Evolutionary conservation across 2,888 invertebrate species (phyloP).

Genomic region (Xanthia icteritia): DNA sequence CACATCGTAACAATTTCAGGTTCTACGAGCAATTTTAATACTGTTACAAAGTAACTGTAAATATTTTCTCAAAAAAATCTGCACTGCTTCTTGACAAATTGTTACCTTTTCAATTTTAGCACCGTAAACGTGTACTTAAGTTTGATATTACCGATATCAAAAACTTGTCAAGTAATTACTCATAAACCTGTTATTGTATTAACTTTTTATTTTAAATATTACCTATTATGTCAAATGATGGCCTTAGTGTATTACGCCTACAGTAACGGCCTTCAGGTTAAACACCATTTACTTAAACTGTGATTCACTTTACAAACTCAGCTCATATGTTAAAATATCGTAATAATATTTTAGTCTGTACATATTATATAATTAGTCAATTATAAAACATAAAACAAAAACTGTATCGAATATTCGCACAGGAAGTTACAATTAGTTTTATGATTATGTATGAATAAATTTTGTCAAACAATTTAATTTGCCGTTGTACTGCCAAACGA

Average conservation of each 20-base stretch:
- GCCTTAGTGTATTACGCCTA: constrained; percentile 81
- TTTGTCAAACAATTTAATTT: constrained; percentile 59
- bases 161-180: constrained; percentile 68
- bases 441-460: constrained; percentile 69
- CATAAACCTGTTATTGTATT: constrained; percentile 72
- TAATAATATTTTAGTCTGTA: constrained; percentile 74
- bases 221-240: constrained; percentile 71
- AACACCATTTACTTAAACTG: constrained; percentile 87
- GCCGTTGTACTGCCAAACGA: constrained; percentile 67
- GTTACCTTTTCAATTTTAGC: constrained; percentile 63
- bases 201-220: constrained; percentile 75
- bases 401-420: constrained; percentile 76
- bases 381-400: constrained; percentile 72
- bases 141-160: constrained; percentile 77
- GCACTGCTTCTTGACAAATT: constrained; percentile 63
- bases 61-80: constrained; percentile 51
- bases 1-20: constrained; percentile 44
- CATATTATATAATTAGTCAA: constrained; percentile 76
- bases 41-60: constrained; percentile 54
- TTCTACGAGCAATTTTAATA: constrained; percentile 42
- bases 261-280: constrained; percentile 81
- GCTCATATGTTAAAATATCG: constrained; percentile 77
- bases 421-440: constrained; percentile 69
- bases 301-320: constrained; percentile 88
- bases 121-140: constrained; percentile 82